These are phyloP conservation scores for Erinaceus europaeus DNA, from an alignment of 2,113 vertebrate genomes.

Conservation along the genomic window DNA sequence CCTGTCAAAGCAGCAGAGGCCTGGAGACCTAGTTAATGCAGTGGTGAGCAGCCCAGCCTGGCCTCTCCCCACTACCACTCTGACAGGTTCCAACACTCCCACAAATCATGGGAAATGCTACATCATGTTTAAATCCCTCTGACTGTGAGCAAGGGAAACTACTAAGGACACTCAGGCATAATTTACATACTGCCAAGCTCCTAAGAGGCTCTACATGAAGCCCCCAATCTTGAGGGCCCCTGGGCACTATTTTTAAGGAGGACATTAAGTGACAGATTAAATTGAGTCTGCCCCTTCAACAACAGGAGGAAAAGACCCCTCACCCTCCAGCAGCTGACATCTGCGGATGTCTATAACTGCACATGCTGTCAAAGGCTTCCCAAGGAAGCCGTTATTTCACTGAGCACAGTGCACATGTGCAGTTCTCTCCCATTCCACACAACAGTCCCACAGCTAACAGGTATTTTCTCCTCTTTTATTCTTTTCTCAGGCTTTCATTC, in stretches of 20 bases:
- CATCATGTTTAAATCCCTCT: constrained; percentile 48
- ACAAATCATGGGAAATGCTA: constrained; percentile 57
- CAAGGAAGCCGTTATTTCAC: accelerated
- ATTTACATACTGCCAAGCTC: constrained; percentile 63
- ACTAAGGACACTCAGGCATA: constrained; percentile 31
- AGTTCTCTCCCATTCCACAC: not conserved
- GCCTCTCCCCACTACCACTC: not conserved
- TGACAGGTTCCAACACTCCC: not conserved
- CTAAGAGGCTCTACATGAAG: constrained; percentile 38
- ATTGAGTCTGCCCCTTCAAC: not conserved
- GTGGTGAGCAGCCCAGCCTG: not conserved
- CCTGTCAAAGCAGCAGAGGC: not conserved
- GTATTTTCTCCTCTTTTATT: not conserved
- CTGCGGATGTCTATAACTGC: not conserved
- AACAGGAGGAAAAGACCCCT: not conserved
- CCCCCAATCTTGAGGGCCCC: not conserved
- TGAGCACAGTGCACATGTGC: accelerated
- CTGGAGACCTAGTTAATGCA: not conserved
- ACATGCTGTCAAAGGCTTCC: not conserved
- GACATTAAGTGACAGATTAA: constrained; percentile 54
- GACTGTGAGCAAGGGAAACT: constrained; percentile 2
- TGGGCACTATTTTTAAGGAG: constrained; percentile 49
- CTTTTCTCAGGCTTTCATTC: not conserved
- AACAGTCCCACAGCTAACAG: not conserved
- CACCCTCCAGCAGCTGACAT: not conserved